These are phyloP conservation scores for Boloria euphrosyne DNA, from an alignment of 2,888 invertebrate genomes.

Conservation along the genomic window DNA sequence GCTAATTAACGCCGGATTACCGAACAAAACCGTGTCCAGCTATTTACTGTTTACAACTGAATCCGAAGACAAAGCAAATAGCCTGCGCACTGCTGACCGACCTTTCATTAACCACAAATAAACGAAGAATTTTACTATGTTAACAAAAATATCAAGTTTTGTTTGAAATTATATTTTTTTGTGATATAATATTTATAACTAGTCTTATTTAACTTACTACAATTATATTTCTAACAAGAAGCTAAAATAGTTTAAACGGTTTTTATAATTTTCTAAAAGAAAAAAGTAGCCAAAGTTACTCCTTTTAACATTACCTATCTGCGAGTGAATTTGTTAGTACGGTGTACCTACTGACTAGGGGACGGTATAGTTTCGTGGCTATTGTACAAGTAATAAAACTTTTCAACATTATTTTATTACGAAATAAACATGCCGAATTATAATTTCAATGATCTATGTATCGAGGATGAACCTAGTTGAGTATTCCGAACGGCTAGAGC, in stretches of 20 bases:
- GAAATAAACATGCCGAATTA: background rate
- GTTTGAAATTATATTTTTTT: background rate
- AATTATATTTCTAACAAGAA: too few species aligned
- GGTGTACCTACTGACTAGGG: too few species aligned
- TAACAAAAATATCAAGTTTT: constrained; percentile 1
- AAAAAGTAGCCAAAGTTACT: too few species aligned
- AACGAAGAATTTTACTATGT: constrained; percentile 18
- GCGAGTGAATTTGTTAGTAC: too few species aligned
- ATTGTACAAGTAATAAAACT: too few species aligned
- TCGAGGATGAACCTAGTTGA: constrained; percentile 61
- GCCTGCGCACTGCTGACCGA: constrained; percentile 58
- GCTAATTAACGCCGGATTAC: constrained; percentile 80
- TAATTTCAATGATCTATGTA: constrained; percentile 45
- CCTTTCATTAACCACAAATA: constrained; percentile 60
- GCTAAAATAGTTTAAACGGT: too few species aligned
- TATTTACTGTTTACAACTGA: constrained; percentile 75
- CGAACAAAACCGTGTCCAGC: constrained; percentile 64
- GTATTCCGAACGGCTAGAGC: constrained; percentile 65
- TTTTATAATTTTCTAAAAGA: too few species aligned
- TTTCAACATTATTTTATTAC: background rate
- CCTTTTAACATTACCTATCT: too few species aligned
- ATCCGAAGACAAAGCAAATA: constrained; percentile 75
- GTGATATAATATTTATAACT: too few species aligned
- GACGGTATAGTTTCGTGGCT: too few species aligned
- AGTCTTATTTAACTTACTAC: too few species aligned